Percentiles rank a stretch among this genome's conserved stretches.
phyloP scores from a whole-genome alignment of 2,113 vertebrate genomes.

The Perca flavescens region DNA sequence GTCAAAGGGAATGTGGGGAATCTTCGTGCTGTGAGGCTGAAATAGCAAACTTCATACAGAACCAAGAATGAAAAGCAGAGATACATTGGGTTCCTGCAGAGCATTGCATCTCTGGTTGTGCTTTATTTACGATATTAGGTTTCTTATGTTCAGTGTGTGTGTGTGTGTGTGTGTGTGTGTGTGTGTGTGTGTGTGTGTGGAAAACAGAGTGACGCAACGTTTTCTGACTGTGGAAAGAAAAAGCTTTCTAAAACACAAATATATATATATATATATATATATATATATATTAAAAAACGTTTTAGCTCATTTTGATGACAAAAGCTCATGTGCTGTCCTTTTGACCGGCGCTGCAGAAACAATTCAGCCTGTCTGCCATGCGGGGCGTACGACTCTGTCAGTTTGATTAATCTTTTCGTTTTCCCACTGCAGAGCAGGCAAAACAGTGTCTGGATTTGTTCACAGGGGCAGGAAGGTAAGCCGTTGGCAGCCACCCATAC shows the following conservation, averaged over 20 bases:
- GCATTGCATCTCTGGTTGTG: constrained; percentile 1
- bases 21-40: constrained; percentile 30
- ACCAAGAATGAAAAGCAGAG: constrained; percentile 31
- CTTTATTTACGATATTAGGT: constrained; percentile 17
- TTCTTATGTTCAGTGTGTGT: constrained; percentile 31
- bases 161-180: background rate
- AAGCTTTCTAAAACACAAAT: background rate
- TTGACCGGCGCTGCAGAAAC: constrained; percentile 23
- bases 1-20: constrained; percentile 41
- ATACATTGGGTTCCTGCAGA: constrained; percentile 17
- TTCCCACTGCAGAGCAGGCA: constrained; percentile 27
- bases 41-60: constrained; percentile 35
- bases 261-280: background rate
- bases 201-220: constrained; percentile 20
- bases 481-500: constrained; percentile 43
- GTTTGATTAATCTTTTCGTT: constrained; percentile 48
- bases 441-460: constrained; percentile 55
- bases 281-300: background rate
- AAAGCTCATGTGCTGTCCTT: background rate
- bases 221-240: background rate
- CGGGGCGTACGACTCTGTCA: constrained; percentile 15
- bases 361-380: constrained; percentile 13
- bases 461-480: constrained; percentile 61
- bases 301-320: constrained; percentile 2
- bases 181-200: background rate